These are phyloP conservation scores for Ericerus pela DNA, from an alignment of 1,140 invertebrate genomes.

Conservation along the genomic window DNA sequence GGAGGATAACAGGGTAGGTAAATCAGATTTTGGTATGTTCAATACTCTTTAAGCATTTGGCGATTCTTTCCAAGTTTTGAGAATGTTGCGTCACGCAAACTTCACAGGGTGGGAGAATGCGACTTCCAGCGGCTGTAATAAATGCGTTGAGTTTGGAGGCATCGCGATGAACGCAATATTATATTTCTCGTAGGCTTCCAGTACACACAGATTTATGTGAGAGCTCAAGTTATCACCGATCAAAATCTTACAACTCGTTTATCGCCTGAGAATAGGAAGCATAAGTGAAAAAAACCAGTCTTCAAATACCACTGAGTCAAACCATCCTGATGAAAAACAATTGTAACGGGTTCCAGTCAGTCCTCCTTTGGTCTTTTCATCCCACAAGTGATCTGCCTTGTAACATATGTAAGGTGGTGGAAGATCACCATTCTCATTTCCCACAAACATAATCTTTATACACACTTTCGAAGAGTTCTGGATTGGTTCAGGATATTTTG, in stretches of 20 bases:
- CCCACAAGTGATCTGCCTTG: slow-evolving; percentile 28
- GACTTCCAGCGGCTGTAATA: slow-evolving; percentile 32
- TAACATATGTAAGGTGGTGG: slow-evolving; percentile 29
- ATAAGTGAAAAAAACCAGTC: slow-evolving; percentile 27
- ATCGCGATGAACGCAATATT: slow-evolving; percentile 30
- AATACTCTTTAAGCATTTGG: no score
- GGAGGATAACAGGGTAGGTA: no score
- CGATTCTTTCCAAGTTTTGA: slow-evolving; percentile 24
- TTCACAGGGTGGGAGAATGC: slow-evolving; percentile 30
- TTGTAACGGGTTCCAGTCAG: slow-evolving; percentile 26
- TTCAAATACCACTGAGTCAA: slow-evolving; percentile 27
- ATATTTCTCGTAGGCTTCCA: slow-evolving; percentile 27
- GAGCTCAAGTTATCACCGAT: slow-evolving; percentile 31
- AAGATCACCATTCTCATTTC: slow-evolving; percentile 10
- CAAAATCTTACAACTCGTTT: slow-evolving; percentile 19
- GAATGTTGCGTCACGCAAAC: slow-evolving; percentile 28
- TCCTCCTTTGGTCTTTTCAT: slow-evolving; percentile 26
- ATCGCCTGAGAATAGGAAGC: slow-evolving; percentile 21
- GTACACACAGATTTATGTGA: slow-evolving; percentile 29
- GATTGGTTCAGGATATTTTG: slow-evolving; percentile 12
- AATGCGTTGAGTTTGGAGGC: slow-evolving; percentile 31
- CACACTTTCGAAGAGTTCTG: slow-evolving; percentile 9
- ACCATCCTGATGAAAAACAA: slow-evolving; percentile 25
- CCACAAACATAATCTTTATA: slow-evolving; percentile 15
- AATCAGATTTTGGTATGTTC: no score